These are phyloP conservation scores for Anolis carolinensis DNA, from an alignment of 2,113 vertebrate species.

Conservation along the genomic window DNA sequence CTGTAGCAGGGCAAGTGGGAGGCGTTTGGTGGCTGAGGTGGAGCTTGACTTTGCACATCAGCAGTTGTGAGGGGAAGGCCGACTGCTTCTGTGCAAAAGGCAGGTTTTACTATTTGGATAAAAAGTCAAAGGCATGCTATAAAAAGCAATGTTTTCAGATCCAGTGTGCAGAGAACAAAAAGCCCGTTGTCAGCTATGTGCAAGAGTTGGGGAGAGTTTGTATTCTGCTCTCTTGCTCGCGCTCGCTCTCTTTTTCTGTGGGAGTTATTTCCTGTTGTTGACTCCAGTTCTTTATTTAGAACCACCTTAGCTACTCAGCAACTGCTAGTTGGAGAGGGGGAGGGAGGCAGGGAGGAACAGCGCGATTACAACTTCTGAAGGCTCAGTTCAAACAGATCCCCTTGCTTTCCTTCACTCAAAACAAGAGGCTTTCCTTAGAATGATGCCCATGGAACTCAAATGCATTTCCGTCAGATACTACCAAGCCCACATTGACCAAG, in stretches of 20 bases:
- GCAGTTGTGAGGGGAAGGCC: not conserved
- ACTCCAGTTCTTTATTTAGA: slow-evolving; percentile 99
- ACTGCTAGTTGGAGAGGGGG: slow-evolving; percentile 61
- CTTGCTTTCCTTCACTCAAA: slow-evolving; percentile 58
- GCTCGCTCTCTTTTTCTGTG: slow-evolving; percentile 80
- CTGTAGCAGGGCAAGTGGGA: not conserved
- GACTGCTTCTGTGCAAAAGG: not conserved
- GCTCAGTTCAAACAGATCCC: slow-evolving; percentile 70
- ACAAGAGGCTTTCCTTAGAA: slow-evolving; percentile 48
- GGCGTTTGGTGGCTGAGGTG: not conserved
- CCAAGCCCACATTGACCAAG: not conserved
- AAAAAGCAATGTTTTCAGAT: slow-evolving; percentile 73
- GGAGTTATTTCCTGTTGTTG: slow-evolving; percentile 99
- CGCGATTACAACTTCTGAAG: slow-evolving; percentile 74
- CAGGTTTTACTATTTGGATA: slow-evolving; percentile 61
- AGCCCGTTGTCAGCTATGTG: slow-evolving; percentile 88
- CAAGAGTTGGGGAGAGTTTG: slow-evolving; percentile 87
- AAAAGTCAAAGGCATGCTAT: slow-evolving; percentile 58
- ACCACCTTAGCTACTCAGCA: slow-evolving; percentile 89
- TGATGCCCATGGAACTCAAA: slow-evolving; percentile 11
- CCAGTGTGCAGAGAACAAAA: slow-evolving; percentile 77
- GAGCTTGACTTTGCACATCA: not conserved
- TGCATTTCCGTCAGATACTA: slow-evolving; percentile 40
- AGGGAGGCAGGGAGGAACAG: slow-evolving; percentile 52
- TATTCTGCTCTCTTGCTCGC: slow-evolving; percentile 80